phyloP scores from a whole-genome alignment of 2,888 invertebrate species.

The Axea sp. region DNA sequence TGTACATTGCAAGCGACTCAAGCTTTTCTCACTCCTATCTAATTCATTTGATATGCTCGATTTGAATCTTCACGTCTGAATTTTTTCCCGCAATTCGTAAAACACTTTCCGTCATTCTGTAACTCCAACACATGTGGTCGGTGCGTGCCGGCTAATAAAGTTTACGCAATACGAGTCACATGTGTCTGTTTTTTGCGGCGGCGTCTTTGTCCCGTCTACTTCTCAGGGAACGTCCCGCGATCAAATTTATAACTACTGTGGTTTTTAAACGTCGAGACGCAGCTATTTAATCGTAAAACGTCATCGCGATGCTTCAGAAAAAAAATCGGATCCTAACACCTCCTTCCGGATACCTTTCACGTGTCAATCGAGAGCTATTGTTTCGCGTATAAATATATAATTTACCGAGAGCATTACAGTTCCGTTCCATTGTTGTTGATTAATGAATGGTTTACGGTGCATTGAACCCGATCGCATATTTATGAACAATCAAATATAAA shows the following conservation, averaged over 20 bases:
- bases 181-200: constrained; percentile 2
- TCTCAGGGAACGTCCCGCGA: background rate
- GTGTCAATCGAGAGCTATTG: constrained; percentile 20
- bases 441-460: constrained; percentile 40
- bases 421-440: constrained; percentile 32
- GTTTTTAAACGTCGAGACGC: no score
- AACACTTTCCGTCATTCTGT: constrained; percentile 34
- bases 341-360: constrained; percentile 33
- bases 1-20: constrained; percentile 33
- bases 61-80: constrained; percentile 11
- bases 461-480: constrained; percentile 63
- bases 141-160: constrained; percentile 3
- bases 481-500: constrained; percentile 47
- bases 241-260: constrained; percentile 1
- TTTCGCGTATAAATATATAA: constrained; percentile 9
- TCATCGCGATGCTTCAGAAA: background rate
- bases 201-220: constrained; percentile 11
- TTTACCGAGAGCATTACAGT: constrained; percentile 20
- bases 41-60: background rate
- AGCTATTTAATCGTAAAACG: background rate
- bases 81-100: constrained; percentile 16
- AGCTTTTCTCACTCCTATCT: no score
- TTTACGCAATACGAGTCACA: background rate
- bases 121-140: background rate
- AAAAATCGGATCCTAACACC: background rate